Conservation (phyloP, 2,113 vertebrate species). For the Eretmochelys imbricata region DNA sequence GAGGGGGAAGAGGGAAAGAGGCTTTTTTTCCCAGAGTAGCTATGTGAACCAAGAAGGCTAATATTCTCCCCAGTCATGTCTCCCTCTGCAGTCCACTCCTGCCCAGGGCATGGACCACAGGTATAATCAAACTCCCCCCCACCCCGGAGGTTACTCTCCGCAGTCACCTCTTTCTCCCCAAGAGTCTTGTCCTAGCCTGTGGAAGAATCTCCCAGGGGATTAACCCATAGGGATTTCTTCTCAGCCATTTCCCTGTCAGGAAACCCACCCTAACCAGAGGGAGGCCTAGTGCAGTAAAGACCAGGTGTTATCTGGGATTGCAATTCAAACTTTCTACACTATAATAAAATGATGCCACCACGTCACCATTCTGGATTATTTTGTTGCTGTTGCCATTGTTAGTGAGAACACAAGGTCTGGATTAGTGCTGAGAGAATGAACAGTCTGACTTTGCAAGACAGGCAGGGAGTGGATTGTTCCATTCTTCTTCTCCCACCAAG, state of each 20-base stretch:
- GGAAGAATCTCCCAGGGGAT: not conserved
- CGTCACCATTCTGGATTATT: accelerated
- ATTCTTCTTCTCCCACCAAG: not conserved
- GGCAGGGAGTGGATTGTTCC: not conserved
- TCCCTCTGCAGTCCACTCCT: not conserved
- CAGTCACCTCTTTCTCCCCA: not conserved
- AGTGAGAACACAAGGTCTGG: not conserved
- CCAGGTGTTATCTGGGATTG: accelerated
- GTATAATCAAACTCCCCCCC: not conserved
- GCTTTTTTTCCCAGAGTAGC: too few species aligned
- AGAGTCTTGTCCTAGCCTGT: not conserved
- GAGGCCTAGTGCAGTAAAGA: not conserved
- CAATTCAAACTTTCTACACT: accelerated
- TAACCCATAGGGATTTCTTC: not conserved
- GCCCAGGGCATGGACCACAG: not conserved
- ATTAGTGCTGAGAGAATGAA: not conserved
- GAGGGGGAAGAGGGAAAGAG: not conserved
- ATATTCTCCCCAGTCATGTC: not conserved
- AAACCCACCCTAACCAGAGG: not conserved
- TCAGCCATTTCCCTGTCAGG: not conserved
- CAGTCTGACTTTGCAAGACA: not conserved
- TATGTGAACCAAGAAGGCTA: not conserved
- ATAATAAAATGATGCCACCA: accelerated
- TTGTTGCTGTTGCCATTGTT: accelerated
- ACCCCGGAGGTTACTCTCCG: not conserved